Base-by-base conservation (phyloP, 2,888 invertebrate genomes). In the Drosophila algonquin region DNA sequence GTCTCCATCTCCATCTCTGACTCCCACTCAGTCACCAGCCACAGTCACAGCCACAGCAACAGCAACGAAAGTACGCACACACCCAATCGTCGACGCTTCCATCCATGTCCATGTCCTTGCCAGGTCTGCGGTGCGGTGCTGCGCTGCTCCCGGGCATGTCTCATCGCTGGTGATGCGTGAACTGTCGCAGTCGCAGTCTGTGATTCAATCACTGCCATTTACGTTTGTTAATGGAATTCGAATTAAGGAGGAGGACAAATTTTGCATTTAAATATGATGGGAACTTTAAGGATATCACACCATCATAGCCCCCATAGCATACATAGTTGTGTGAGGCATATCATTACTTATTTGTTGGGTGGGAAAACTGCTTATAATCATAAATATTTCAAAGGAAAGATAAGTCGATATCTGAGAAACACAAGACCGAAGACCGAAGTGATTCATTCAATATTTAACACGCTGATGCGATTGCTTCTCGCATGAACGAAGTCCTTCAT, bases 141-240 rank as follows among this genome's bases (percentile, higher is more conserved):
- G 21, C 53, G 40, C 24, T 57, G 67, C 73, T 73, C 75, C 75
- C 48, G 54, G 75, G 75, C 68, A 73, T 75, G 68, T 75, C 69
- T 57, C 60, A 53, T 51, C 61, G 47, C 48, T 56, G 59, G 68
- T 57, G 75, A 73, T 68, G 75, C 73, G 75, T 65, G 59, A 60
- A 73, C 21, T 3, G 21, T 21, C 21, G 5, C 65, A 72, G 72
- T 73, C 74, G 74, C 74, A 73, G 57, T 46, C 74, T 58, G 65
- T 73, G 74, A 72, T 73, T 61, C 48, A 68, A 74, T 73, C 75
- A 75, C 75, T 32, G 71, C 63, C 50, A 65, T 50, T 44, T 30
- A 48, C 30, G 30, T 44, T 40, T 45, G 21, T 57, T 72, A 24
- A 62, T 70, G 46, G 46, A 44, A 67, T 48, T 48, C 55, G 52